These are phyloP conservation scores for Cisticola juncidis DNA, from an alignment of 2,113 vertebrate species.

Conservation along the genomic window DNA sequence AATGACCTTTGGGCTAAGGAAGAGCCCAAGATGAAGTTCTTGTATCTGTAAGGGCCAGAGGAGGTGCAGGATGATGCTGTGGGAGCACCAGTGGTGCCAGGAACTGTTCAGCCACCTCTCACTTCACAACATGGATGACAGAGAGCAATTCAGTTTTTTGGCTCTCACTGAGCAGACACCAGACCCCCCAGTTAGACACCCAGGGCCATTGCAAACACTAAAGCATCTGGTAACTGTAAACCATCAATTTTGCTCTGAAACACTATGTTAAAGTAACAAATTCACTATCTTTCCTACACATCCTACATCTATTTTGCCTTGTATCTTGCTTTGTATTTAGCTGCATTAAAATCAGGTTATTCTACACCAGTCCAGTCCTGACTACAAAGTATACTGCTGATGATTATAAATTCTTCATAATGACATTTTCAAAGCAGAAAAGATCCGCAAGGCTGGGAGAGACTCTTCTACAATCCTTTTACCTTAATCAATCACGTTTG, in stretches of 20 bases:
- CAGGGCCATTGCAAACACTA: not conserved
- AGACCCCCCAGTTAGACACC: not conserved
- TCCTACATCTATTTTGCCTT: not conserved
- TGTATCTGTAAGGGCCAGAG: not conserved
- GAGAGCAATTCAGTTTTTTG: not conserved
- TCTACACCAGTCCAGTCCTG: not conserved
- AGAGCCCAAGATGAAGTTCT: not conserved
- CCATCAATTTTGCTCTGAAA: not conserved
- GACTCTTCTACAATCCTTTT: not conserved
- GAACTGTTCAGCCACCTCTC: not conserved
- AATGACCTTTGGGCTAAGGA: not conserved
- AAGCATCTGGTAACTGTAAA: not conserved
- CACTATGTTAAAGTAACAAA: not conserved
- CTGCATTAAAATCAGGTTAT: not conserved
- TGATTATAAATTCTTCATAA: not conserved
- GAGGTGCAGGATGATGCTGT: not conserved
- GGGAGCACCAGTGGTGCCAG: not conserved
- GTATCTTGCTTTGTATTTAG: not conserved
- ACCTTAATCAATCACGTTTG: not conserved
- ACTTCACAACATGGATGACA: fast-evolving
- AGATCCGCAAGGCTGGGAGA: not conserved
- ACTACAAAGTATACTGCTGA: not conserved
- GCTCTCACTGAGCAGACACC: not conserved
- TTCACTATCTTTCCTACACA: not conserved
- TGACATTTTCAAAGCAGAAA: not conserved